Base-by-base conservation (phyloP, 2,888 invertebrate species). In the Nemoura dubitans region DNA sequence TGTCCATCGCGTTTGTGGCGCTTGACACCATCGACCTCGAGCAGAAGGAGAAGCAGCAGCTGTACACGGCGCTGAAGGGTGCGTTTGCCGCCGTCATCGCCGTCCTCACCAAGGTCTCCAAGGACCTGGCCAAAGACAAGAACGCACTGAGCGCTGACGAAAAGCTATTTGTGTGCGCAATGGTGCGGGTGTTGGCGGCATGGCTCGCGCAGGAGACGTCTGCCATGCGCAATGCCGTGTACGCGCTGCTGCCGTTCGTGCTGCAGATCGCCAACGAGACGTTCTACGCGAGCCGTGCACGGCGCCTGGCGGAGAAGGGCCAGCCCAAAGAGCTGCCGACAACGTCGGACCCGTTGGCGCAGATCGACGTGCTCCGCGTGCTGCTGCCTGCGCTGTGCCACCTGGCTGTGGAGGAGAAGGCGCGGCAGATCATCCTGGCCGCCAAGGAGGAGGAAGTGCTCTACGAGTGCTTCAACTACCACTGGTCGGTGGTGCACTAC, bases 161-260 rank as follows among this genome's bases (percentile, higher is more conserved):
- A 89, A 96, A 95, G 91, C 92, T 95, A 85, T 96, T 97, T 91
- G 93, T 97, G n/a, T 96, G 96, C 92, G 96, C 96, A 1, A 96
- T 96, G 91, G 95, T 98, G 14, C 93, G 98, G 89, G 96, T 97
- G 59, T 91, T 98, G 85, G 95, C 96, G 21, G 95, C 97, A n/a
- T 98, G 97, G 97, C 92, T 98, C 89, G 96, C 97, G 0, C 97
- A 97, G 92, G 98, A 98, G 92, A 97, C 97, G 0, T 95, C 96
- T 0, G 97, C 97, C 0, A 96, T 97, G 95, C 94, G 97, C 43
- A 94, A 95, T 80, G 96, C 97, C 91, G 94, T 98, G 76, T 97
- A 96, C 90, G 94, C 95, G 87, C 92, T 98, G 28, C 92, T 98
- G 59, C 98, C 98, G 10, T 97, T 95, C 91, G 94, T 98, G 90